Evolutionary conservation across 2,113 vertebrate species (phyloP).

Genomic region (Danionella cerebrum): DNA sequence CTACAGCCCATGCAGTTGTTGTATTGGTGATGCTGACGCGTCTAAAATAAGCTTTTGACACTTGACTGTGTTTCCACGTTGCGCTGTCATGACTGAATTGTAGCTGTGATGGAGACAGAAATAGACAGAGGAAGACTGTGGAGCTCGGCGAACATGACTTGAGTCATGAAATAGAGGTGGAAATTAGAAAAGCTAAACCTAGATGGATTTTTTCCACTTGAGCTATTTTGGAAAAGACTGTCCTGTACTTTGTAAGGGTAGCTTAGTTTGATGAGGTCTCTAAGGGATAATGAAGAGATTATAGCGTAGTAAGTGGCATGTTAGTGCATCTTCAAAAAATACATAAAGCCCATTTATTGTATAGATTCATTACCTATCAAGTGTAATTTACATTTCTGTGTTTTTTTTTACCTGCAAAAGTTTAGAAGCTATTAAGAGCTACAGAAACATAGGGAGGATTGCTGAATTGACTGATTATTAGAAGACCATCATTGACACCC

Average conservation of each 20-base stretch:
- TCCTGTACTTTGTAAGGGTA: not conserved
- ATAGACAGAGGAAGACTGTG: slow-evolving; percentile 56
- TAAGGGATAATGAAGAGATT: no score
- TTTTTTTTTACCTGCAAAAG: no score
- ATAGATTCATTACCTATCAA: no score
- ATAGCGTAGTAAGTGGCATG: no score
- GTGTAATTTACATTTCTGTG: no score
- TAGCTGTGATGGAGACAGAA: slow-evolving; percentile 54
- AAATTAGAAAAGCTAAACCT: slow-evolving; percentile 20
- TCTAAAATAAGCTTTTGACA: slow-evolving; percentile 66
- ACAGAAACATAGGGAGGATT: no score
- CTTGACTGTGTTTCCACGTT: slow-evolving; percentile 71
- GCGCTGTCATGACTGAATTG: slow-evolving; percentile 52
- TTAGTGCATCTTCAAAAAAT: no score
- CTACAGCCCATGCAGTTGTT: slow-evolving; percentile 49
- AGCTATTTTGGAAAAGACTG: not conserved
- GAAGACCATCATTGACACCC: no score
- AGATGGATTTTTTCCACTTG: not conserved
- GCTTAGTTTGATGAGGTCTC: no score
- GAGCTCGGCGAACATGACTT: slow-evolving; percentile 41
- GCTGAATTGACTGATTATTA: no score
- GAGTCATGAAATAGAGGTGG: slow-evolving; percentile 47
- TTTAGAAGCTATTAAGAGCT: no score
- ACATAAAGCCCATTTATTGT: no score
- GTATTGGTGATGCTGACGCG: slow-evolving; percentile 55